Base-by-base conservation (phyloP, 2,888 invertebrate species). In the Scaptomyza polygonia region DNA sequence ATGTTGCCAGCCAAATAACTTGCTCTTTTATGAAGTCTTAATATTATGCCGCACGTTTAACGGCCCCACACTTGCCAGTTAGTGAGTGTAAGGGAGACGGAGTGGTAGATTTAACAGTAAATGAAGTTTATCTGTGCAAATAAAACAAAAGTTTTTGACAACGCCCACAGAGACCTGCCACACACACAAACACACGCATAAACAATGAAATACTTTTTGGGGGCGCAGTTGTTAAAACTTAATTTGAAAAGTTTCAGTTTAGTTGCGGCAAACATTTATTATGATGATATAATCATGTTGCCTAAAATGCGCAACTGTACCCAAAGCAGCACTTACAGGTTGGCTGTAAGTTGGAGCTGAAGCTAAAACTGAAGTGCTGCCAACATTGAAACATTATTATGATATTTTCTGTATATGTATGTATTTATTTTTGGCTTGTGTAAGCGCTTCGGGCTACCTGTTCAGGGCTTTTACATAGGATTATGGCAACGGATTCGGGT, bases 11-110 rank as follows among this genome's bases (percentile, higher is more conserved):
- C 58, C 84, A 67, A 72, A 86, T 88, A 82, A 89, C 89, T 86
- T 89, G 85, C 86, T 66, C 77, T 83, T 89, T 88, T 88, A 88
- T 86, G 83, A 79, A 79, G 83, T 88, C 89, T 83, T 87, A 86
- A 85, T 85, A 79, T 82, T 57, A 84, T 81, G 80, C 83, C 77
- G 80, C 81, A 80, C 78, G 74, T 87, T 87, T 86, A 86, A 87
- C 79, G 66, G 80, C 54, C 82, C 66, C 81, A 80, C 84, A 80
- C 86, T 79, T 77, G 59, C 48, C 18, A 9, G 29, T 3, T 36
- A 47, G 40, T 2, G 36, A 1, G 21, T 34, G 30, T 14, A 8
- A 12, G 47, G 21, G 1, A 32, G 47, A 18, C 45, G 21, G 14
- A 42, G 57, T 18, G 30, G 27, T 9, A 52, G 61, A 56, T 44